Percentiles rank a stretch among this genome's conserved stretches.
Conservation (phyloP, 2,797 vertebrate genomes). For the Sebastolobus alascanus region DNA sequence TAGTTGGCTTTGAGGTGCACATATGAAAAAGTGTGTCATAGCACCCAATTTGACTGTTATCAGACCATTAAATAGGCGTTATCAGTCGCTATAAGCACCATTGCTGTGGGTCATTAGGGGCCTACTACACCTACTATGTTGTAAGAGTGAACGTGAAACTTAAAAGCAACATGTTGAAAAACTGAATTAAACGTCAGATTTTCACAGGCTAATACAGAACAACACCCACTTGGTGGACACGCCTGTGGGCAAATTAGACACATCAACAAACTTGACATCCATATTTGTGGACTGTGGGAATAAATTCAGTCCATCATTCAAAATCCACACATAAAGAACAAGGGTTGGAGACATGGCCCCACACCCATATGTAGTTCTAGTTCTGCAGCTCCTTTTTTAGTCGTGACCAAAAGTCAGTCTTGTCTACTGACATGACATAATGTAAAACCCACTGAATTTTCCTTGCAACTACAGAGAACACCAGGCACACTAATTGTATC, state of each 20-base stretch:
- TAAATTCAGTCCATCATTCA: background rate
- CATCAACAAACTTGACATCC: background rate
- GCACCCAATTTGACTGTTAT: too few species aligned
- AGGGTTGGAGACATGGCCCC: background rate
- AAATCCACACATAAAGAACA: background rate
- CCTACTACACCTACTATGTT: fast-evolving
- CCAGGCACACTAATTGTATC: slow-evolving; percentile 19
- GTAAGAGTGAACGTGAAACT: too few species aligned
- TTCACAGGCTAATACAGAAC: background rate
- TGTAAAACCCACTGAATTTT: slow-evolving; percentile 4
- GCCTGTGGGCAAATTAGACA: background rate
- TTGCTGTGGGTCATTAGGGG: too few species aligned
- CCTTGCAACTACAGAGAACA: background rate
- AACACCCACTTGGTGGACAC: background rate
- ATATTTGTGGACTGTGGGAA: slow-evolving; percentile 1
- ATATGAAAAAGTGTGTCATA: background rate
- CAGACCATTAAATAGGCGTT: too few species aligned
- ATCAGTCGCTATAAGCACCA: too few species aligned
- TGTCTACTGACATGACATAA: background rate
- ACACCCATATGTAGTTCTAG: background rate
- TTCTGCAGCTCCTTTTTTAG: background rate
- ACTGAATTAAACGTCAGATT: too few species aligned
- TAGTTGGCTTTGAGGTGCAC: background rate
- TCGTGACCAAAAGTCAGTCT: slow-evolving; percentile 1
- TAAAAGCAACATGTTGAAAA: too few species aligned